phyloP scores from a whole-genome alignment of 2,888 invertebrate genomes.

The Zaprionus obscuricornis region DNA sequence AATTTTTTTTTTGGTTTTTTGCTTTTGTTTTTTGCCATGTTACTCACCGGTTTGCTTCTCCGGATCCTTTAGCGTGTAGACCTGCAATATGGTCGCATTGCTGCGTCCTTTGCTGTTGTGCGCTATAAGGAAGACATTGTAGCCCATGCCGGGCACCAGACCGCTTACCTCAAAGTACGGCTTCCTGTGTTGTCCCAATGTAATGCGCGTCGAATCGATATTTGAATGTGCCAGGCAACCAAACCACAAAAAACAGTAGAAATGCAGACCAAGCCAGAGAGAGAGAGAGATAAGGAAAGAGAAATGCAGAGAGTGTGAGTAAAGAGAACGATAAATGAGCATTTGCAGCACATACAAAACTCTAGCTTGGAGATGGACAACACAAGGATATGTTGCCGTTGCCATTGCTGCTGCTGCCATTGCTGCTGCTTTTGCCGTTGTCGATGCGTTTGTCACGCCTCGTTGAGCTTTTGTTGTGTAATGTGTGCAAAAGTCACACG shows the following conservation, averaged over 20 bases:
- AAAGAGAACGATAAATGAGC: constrained; percentile 58
- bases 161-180: constrained; percentile 88
- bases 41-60: constrained; percentile 88
- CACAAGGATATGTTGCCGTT: no score
- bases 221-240: constrained; percentile 58
- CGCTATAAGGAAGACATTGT: constrained; percentile 88
- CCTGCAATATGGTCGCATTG: constrained; percentile 86
- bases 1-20: constrained; percentile 4
- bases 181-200: constrained; percentile 67
- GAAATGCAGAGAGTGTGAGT: constrained; percentile 11
- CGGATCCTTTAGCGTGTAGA: constrained; percentile 89
- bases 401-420: constrained; percentile 1
- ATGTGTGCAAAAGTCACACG: constrained; percentile 74
- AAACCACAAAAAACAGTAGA: constrained; percentile 20
- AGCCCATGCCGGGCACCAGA: constrained; percentile 88
- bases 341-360: constrained; percentile 13
- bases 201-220: constrained; percentile 64
- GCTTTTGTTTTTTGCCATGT: constrained; percentile 10
- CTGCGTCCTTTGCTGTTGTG: constrained; percentile 90
- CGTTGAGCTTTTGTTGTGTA: constrained; percentile 65
- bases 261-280: not conserved
- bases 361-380: constrained; percentile 8
- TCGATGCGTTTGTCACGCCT: constrained; percentile 50
- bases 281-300: constrained; percentile 1
- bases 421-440: constrained; percentile 2